Conservation (phyloP, 1,140 invertebrate species). For the Druon quercuslanigerum region DNA sequence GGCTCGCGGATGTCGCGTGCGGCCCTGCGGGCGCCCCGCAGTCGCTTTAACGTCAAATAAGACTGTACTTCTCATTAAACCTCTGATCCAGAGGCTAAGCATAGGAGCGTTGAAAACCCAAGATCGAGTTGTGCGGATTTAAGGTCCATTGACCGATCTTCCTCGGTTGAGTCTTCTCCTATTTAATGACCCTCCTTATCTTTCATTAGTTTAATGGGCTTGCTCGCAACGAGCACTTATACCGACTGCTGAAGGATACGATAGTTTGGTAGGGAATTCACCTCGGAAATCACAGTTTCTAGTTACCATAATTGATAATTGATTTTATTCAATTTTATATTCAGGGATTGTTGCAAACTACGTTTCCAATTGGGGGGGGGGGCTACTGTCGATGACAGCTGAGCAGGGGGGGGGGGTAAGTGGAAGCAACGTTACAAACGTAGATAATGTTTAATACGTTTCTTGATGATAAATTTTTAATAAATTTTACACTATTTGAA, state of each 20-base stretch:
- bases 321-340: background rate
- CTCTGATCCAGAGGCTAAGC: slow-evolving; percentile 33
- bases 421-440: too few relatives aligned
- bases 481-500: too few relatives aligned
- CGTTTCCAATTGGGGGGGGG: too few relatives aligned
- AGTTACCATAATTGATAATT: background rate
- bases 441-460: too few relatives aligned
- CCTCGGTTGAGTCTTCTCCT: slow-evolving; percentile 40
- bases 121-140: slow-evolving; percentile 42
- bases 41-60: slow-evolving; percentile 57
- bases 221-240: background rate
- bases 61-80: slow-evolving; percentile 56
- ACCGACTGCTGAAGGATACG: slow-evolving; percentile 4
- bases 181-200: background rate
- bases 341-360: too few relatives aligned
- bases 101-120: slow-evolving; percentile 34
- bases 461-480: too few relatives aligned
- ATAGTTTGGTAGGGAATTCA: background rate
- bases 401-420: too few relatives aligned
- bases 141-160: slow-evolving; percentile 56
- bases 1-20: slow-evolving; percentile 42
- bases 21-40: slow-evolving; percentile 58
- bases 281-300: slow-evolving; percentile 15
- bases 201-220: slow-evolving; percentile 12
- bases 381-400: too few relatives aligned